phyloP scores from a whole-genome alignment of 1,140 invertebrate genomes.

The Phymorhynchus buccinoides region DNA sequence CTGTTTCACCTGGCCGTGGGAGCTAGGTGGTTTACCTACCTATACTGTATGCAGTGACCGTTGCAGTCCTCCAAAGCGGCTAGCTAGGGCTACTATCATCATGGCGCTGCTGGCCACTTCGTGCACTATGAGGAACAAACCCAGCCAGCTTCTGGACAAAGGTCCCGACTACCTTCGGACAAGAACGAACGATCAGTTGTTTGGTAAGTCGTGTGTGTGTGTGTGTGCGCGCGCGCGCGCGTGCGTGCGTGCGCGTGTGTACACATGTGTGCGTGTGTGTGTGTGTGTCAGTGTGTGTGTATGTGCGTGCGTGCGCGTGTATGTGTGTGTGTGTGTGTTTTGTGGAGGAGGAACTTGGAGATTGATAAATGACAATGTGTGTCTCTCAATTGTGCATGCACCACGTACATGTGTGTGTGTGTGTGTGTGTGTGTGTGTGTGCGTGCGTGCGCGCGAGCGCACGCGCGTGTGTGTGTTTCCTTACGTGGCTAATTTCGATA shows the following conservation, averaged over 20 bases:
- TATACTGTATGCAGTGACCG: not conserved
- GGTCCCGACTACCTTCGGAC: conserved; percentile 49
- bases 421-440: too few relatives aligned
- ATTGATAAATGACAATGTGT: too few relatives aligned
- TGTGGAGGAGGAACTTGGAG: too few relatives aligned
- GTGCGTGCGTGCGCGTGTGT: not conserved
- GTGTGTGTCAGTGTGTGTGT: not conserved
- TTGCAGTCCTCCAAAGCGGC: too few relatives aligned
- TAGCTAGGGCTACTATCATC: not conserved
- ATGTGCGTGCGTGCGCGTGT: not conserved
- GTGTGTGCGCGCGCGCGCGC: not conserved
- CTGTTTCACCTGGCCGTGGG: not conserved
- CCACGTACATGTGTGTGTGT: too few relatives aligned
- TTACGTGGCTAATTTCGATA: too few relatives aligned
- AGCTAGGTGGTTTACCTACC: not conserved
- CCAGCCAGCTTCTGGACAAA: conserved; percentile 49
- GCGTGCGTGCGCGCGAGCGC: too few relatives aligned
- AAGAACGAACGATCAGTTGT: conserved; percentile 43
- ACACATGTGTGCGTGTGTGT: not conserved
- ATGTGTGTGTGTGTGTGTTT: too few relatives aligned
- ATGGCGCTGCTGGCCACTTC: conserved; percentile 53
- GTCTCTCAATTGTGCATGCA: too few relatives aligned
- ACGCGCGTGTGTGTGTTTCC: too few relatives aligned
- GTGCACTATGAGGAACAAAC: conserved; percentile 52
- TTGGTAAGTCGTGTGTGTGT: conserved; percentile 38